Evolutionary conservation across 1,140 invertebrate species (phyloP), one percentile per base, ranked within the genome.

Genomic region (Potamilus streckersoni): DNA sequence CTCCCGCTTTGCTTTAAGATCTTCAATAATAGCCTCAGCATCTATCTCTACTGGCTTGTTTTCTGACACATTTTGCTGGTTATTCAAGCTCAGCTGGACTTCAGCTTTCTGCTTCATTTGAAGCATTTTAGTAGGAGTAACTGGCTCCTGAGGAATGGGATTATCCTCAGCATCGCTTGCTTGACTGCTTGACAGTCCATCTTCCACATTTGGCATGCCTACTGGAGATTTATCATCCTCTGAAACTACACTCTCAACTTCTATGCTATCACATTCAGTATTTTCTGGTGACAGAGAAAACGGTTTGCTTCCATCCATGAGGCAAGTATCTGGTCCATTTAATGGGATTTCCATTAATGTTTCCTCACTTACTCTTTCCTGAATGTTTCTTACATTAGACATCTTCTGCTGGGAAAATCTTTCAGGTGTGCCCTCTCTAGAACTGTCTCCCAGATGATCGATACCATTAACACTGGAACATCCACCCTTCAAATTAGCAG

Each of bases 181-280:
- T 86, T 97, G 96, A 19, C 96, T 96, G 77, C 66, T 96, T 93
- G 79, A 98, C 86, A 78, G 84, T 16, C 97, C 97, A 90, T 98
- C 97, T 89, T 98, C 97, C 16, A 98, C 92, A n/a, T 97, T 94
- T 0, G 97, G 97, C 95, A 98, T 96, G 80, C 95, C 94, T 79
- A 93, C 80, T 15, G 82, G 83, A 14, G 86, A 84, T 61, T 89
- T 90, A 15, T 90, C 91, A 71, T 89, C 90, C 65, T 90, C 86
- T 11, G 90, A 91, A 11, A 89, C 82, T 55, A 91, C 89, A 85
- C 95, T 96, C 83, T 96, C 95, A 67, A 96, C 91, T 85, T 96
- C 95, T 84, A 95, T 95, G 81, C 95, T 96, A 87, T 97, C 96
- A 89, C 96, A 97, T 84, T 98, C 96, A n/a, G 96, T 98, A 65